These are phyloP conservation scores for Botia almorhae DNA, from an alignment of 2,797 vertebrate genomes.

Conservation along the genomic window DNA sequence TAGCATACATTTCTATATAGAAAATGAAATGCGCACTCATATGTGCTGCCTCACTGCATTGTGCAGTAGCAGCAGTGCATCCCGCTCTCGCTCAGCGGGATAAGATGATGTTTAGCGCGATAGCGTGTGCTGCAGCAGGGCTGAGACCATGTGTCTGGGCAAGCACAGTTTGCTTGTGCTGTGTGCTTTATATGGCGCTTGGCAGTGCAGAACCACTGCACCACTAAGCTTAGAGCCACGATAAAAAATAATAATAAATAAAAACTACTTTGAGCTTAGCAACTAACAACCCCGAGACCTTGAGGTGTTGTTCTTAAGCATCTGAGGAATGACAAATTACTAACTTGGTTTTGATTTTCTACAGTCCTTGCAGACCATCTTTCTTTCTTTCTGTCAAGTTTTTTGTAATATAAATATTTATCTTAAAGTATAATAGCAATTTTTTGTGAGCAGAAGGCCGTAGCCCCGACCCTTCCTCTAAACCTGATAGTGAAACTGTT, in stretches of 20 bases:
- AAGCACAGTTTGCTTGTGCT: background rate
- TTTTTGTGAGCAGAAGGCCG: background rate
- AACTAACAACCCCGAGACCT: background rate
- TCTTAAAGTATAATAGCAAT: background rate
- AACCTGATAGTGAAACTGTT: background rate
- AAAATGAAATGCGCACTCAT: background rate
- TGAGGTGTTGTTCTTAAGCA: too few species aligned
- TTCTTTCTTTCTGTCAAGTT: background rate
- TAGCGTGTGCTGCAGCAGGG: background rate
- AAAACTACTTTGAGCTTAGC: background rate
- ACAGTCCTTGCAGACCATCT: too few species aligned
- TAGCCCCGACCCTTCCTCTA: background rate
- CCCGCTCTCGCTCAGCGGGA: background rate
- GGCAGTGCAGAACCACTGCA: background rate
- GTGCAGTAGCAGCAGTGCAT: background rate
- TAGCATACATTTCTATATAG: background rate
- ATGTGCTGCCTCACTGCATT: too few species aligned
- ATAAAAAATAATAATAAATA: background rate
- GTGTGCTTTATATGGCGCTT: background rate
- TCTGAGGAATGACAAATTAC: too few species aligned
- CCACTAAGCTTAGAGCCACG: background rate
- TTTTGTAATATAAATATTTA: background rate
- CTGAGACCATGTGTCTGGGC: slow-evolving; percentile 1
- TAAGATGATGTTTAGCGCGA: slow-evolving; percentile 5
- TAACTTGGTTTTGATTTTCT: too few species aligned